phyloP scores from a whole-genome alignment of 1,140 invertebrate species.

The Drosophila burlai region DNA sequence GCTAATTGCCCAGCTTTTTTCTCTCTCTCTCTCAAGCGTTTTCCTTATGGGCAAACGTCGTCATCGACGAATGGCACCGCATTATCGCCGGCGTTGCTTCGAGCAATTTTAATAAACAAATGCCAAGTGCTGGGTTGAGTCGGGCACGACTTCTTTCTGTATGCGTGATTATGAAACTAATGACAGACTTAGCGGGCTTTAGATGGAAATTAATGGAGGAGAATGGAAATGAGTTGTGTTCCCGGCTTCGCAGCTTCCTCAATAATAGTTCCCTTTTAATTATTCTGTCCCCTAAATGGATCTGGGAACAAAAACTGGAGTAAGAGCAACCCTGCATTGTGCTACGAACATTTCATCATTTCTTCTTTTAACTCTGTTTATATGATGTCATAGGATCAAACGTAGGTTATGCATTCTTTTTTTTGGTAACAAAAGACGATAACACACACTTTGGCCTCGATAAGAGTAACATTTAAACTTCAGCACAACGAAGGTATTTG shows the following conservation, averaged over 20 bases:
- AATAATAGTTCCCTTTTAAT: constrained; percentile 37
- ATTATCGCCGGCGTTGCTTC: constrained; percentile 39
- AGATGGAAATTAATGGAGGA: constrained; percentile 18
- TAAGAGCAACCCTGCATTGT: constrained; percentile 19
- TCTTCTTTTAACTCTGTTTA: constrained; percentile 6
- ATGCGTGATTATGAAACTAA: constrained; percentile 67
- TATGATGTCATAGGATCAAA: constrained; percentile 34
- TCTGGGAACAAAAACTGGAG: constrained; percentile 21
- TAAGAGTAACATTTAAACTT: constrained; percentile 8
- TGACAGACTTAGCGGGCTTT: constrained; percentile 51
- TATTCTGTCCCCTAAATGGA: constrained; percentile 28
- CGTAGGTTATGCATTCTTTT: constrained; percentile 9
- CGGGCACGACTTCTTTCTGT: constrained; percentile 31
- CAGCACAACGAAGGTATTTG: not conserved
- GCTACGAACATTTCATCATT: constrained; percentile 16
- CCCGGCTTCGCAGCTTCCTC: constrained; percentile 16
- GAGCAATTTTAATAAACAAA: constrained; percentile 71
- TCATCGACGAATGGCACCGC: constrained; percentile 12
- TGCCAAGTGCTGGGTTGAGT: constrained; percentile 50
- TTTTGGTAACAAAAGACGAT: constrained; percentile 16
- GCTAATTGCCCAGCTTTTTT: constrained; percentile 53
- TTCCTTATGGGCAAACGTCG: constrained; percentile 55
- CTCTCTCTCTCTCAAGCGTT: not conserved
- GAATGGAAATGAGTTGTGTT: constrained; percentile 30
- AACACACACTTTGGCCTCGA: constrained; percentile 9